Conservation (phyloP, 2,797 vertebrate genomes). For the Hoplostethus atlanticus region DNA sequence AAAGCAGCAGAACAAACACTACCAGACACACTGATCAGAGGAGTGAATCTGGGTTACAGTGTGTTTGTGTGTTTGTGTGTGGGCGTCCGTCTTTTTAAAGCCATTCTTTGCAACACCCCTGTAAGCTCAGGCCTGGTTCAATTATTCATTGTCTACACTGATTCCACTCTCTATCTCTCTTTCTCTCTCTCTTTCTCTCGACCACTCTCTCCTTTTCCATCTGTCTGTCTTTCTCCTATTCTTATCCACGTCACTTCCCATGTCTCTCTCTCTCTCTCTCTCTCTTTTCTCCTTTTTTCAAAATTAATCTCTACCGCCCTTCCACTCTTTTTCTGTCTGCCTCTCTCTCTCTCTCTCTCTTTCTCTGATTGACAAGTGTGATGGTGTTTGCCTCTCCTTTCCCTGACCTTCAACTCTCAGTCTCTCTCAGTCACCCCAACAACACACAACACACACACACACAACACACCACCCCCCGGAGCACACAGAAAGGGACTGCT, state of each 20-base stretch:
- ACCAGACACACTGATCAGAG: slow-evolving; percentile 34
- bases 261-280: slow-evolving; percentile 16
- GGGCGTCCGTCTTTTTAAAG: slow-evolving; percentile 36
- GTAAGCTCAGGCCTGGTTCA: slow-evolving; percentile 30
- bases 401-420: slow-evolving; percentile 77
- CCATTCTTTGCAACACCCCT: slow-evolving; percentile 3
- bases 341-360: slow-evolving; percentile 25
- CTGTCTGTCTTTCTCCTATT: neutral
- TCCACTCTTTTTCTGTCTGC: slow-evolving; percentile 22
- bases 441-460: slow-evolving; percentile 30
- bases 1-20: too few species aligned
- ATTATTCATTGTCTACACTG: slow-evolving; percentile 52
- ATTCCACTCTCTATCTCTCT: slow-evolving; percentile 19
- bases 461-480: neutral
- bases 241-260: neutral
- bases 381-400: slow-evolving; percentile 74
- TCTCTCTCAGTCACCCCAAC: slow-evolving; percentile 18
- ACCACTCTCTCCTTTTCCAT: too few species aligned
- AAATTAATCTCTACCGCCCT: too few species aligned
- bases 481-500: slow-evolving; percentile 63
- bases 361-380: slow-evolving; percentile 73
- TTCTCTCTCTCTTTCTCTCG: slow-evolving; percentile 11
- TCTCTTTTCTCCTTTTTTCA: too few species aligned
- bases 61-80: slow-evolving; percentile 36
- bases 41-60: slow-evolving; percentile 49